phyloP scores from a whole-genome alignment of 2,888 invertebrate species.

The Drosophila fungiperda region DNA sequence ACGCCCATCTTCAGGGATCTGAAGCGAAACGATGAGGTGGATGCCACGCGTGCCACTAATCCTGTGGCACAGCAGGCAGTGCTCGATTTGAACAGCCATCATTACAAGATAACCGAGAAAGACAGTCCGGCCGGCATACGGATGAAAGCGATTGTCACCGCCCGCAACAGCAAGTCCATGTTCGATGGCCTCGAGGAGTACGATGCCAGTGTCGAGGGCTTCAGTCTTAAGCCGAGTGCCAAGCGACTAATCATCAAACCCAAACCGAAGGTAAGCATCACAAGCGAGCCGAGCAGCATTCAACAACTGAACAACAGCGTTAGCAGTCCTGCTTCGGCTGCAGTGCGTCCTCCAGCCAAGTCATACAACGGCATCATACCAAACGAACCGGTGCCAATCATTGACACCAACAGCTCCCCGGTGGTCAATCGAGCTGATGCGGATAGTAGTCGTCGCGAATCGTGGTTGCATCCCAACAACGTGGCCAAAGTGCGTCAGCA shows the following conservation, averaged over 20 bases:
- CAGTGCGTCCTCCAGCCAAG: constrained; percentile 43
- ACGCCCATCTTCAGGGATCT: constrained; percentile 93
- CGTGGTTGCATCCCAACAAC: constrained; percentile 84
- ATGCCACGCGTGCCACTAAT: constrained; percentile 90
- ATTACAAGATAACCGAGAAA: constrained; percentile 87
- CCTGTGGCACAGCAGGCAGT: constrained; percentile 89
- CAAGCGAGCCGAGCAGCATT: neutral
- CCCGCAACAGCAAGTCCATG: constrained; percentile 88
- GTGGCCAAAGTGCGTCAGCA: constrained; percentile 83
- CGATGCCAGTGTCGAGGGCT: constrained; percentile 88
- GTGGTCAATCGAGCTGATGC: constrained; percentile 10
- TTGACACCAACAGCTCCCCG: constrained; percentile 7
- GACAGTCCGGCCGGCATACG: constrained; percentile 86
- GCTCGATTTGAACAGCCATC: constrained; percentile 85
- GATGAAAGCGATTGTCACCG: constrained; percentile 82
- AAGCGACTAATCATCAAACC: constrained; percentile 91
- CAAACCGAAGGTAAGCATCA: constrained; percentile 69
- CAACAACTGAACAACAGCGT: constrained; percentile 15
- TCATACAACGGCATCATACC: constrained; percentile 64
- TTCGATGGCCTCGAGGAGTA: constrained; percentile 95
- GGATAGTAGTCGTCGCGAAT: constrained; percentile 80
- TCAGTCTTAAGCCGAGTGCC: constrained; percentile 87
- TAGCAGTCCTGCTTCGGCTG: constrained; percentile 7
- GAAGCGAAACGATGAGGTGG: constrained; percentile 86
- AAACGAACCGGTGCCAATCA: constrained; percentile 34